Base-by-base conservation (phyloP, 2,888 invertebrate species). In the Isotomurus palustris region DNA sequence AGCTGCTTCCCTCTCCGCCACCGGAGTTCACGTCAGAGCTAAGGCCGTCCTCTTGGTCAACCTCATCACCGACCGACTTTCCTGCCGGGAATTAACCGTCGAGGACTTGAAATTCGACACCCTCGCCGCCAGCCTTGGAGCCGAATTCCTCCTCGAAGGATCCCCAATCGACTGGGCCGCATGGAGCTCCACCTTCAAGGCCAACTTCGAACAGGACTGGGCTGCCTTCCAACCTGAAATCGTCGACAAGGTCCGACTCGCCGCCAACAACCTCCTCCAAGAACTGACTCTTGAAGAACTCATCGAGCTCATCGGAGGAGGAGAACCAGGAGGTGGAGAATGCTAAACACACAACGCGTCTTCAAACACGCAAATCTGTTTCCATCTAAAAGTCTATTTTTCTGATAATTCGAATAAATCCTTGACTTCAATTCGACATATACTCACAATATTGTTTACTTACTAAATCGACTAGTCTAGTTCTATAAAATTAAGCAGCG, bases 241-340 rank as follows among this genome's bases (percentile, higher is more conserved):
- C 22, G 45, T 56, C 25, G 56, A 56, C 3, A 55, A 53, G 48
- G 21, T 58, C 27, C 58, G 62, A 17, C 29, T 36, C 19, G 58
- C 58, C 27, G 58, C 53, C 53, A 62, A 62, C 43, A 44, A 40
- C n/a, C 41, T 53, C 22, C 12, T 62, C 6, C 28, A 56, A 52
- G 24, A 56, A 48, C 56, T 52, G 43, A 60, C 60, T 19, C 48
- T 60, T 22, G 52, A 32, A 17, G 60, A 60, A 43, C 60, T 60
- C 27, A 51, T 60, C 36, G 55, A 52, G 3, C 60, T 60, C 49
- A 52, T 60, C 49, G 43, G 43, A 27, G 56, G 56, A 48, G 60
- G 44, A 32, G 59, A 52, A 22, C 22, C 14, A 8, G 43, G 43
- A 43, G 8, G 8, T 8, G 32, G 32, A 10, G 32, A 14, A 32